A percentile compares a stretch with the other conserved stretches of the same genome.
Conservation (phyloP, 1,140 invertebrate genomes). For the Pseudobourletiella spinata region DNA sequence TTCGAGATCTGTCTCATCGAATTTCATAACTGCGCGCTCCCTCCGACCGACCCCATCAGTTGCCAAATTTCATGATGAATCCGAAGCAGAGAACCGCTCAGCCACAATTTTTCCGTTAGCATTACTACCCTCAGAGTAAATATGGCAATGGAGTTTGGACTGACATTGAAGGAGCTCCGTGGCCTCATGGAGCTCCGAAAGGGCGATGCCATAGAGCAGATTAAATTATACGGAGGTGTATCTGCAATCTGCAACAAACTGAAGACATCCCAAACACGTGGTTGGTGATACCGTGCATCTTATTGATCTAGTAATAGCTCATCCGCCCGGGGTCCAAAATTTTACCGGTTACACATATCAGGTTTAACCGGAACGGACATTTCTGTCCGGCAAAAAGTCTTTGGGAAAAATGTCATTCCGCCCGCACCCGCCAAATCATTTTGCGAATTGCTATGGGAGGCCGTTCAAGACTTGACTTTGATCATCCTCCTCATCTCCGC, state of each 20-base stretch:
- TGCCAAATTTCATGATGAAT: too few species aligned
- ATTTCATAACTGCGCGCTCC: too few species aligned
- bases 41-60: too few species aligned
- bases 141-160: background rate
- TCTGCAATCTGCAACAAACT: conserved; percentile 50
- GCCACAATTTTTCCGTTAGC: too few species aligned
- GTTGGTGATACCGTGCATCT: conserved; percentile 37
- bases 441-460: conserved; percentile 57
- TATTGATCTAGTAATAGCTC: background rate
- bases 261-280: conserved; percentile 51
- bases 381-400: conserved; percentile 44
- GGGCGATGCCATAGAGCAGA: conserved; percentile 46
- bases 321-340: background rate
- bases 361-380: too few species aligned
- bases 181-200: conserved; percentile 53
- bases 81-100: background rate
- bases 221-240: conserved; percentile 47
- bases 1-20: too few species aligned
- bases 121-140: too few species aligned
- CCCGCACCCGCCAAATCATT: conserved; percentile 60
- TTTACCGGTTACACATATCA: background rate
- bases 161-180: conserved; percentile 41
- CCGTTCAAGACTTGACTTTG: conserved; percentile 58
- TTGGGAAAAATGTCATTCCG: conserved; percentile 58
- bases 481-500: conserved; percentile 51